These are phyloP conservation scores for Babylonia areolata DNA, from an alignment of 1,140 invertebrate genomes.

Conservation along the genomic window DNA sequence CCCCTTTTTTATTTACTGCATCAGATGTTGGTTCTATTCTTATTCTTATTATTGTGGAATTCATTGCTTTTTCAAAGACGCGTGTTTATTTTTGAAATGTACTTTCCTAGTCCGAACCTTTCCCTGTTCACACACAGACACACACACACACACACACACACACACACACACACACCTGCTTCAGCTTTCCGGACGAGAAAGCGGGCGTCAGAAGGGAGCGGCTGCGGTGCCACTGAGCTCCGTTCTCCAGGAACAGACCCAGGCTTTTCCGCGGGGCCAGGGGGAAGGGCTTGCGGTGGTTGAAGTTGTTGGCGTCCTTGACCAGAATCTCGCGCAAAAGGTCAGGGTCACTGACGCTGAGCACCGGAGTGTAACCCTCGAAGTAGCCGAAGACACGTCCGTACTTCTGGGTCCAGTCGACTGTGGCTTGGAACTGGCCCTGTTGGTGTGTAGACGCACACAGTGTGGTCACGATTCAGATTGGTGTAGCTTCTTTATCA, in stretches of 20 bases:
- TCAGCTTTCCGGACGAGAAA: slow-evolving; percentile 68
- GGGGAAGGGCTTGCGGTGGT: slow-evolving; percentile 66
- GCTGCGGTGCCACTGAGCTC: slow-evolving; percentile 65
- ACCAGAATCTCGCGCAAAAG: slow-evolving; percentile 63
- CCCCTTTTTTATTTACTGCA: too few relatives aligned
- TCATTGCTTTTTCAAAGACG: too few relatives aligned
- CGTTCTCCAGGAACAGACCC: slow-evolving; percentile 68
- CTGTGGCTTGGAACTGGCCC: slow-evolving; percentile 65
- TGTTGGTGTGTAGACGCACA: slow-evolving; percentile 35
- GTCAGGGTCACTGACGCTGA: slow-evolving; percentile 62
- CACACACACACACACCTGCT: slow-evolving; percentile 37
- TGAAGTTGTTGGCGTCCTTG: slow-evolving; percentile 67
- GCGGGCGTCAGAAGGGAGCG: slow-evolving; percentile 63
- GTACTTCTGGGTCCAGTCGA: slow-evolving; percentile 63
- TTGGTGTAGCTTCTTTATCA: too few relatives aligned
- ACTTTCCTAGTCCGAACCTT: too few relatives aligned
- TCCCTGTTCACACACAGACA: too few relatives aligned
- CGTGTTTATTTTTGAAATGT: too few relatives aligned
- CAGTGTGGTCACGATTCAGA: too few relatives aligned
- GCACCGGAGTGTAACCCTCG: slow-evolving; percentile 69
- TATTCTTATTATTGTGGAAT: too few relatives aligned
- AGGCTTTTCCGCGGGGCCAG: slow-evolving; percentile 68
- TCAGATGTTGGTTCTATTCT: too few relatives aligned
- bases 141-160: too few relatives aligned
- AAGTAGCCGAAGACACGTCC: slow-evolving; percentile 67